Evolutionary conservation across 2,797 vertebrate genomes (phyloP), one percentile per base, ranked within the genome.

Genomic region (Benthosema pterotum): DNA sequence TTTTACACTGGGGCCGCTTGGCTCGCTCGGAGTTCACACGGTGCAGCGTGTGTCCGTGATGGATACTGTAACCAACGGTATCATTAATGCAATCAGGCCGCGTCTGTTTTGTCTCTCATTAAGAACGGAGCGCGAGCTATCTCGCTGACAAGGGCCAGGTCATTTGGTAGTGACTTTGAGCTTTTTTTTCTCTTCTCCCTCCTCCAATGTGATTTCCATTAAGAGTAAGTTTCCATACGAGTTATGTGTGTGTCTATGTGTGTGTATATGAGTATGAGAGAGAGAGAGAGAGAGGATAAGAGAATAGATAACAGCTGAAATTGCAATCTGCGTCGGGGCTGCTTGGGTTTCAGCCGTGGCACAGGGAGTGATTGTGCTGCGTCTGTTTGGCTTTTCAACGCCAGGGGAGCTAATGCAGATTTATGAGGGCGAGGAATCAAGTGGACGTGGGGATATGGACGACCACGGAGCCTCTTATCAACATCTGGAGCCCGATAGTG

Each of bases 31-130:
- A 80, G 89, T 89, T 90, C 87, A 88, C 78, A 82, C 80, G 75
- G 85, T 79, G 79, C 83, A 71, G 75, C 61, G 69, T 80, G 75
- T 69, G 75, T 73, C 76, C 79, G 69, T 89, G 85, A 91, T 87
- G 80, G 83, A 89, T 89, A 80, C 57, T 49, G 77, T 86, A 89
- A 87, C 86, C 84, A 91, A 85, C 14, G 11, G 65, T 38, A 38
- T 38, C 83, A 89, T 88, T 88, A 83, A 83, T 83, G 85, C 79
- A 88, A 87, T 90, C 88, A 90, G 78, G 73, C 60, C 80, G 49
- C 74, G 88, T 84, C 85, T 86, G 83, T 75, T 88, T 89, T 82
- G 67, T 83, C 82, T 90, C 83, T 88, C 86, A 87, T 88, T 83
- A 86, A 82, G 72, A 89, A 83, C 69, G 53, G 72, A 89, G 82